Conservation (phyloP, 2,113 vertebrate species). For the Lepisosteus oculatus region DNA sequence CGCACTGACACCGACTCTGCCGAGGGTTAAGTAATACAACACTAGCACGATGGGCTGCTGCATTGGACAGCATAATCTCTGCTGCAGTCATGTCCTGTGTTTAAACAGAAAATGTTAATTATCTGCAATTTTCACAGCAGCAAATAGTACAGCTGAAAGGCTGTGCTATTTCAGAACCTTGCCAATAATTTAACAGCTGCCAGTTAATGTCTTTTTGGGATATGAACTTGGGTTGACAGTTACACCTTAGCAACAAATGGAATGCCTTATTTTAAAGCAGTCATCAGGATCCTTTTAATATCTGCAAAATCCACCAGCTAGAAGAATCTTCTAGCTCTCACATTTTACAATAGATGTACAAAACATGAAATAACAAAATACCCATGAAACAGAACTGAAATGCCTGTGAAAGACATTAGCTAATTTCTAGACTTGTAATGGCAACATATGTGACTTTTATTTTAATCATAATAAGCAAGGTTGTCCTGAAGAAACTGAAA, state of each 20-base stretch:
- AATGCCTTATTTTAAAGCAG: neutral
- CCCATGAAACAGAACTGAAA: too few species aligned
- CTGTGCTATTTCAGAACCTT: neutral
- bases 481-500: too few species aligned
- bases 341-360: neutral
- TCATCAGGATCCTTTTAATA: neutral
- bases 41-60: neutral
- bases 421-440: too few species aligned
- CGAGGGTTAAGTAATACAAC: neutral
- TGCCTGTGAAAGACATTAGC: too few species aligned
- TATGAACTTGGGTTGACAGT: neutral
- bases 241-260: constrained; percentile 1
- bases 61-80: neutral
- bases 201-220: neutral
- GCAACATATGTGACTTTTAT: too few species aligned
- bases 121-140: constrained; percentile 2
- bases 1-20: constrained; percentile 10
- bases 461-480: too few species aligned
- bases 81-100: neutral
- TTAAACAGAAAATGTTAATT: constrained; percentile 9
- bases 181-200: neutral
- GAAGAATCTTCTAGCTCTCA: neutral
- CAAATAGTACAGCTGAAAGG: too few species aligned
- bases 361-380: neutral
- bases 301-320: neutral